These are phyloP conservation scores for Yoshiicerus persimilis DNA, from an alignment of 1,140 invertebrate genomes.

Conservation along the genomic window DNA sequence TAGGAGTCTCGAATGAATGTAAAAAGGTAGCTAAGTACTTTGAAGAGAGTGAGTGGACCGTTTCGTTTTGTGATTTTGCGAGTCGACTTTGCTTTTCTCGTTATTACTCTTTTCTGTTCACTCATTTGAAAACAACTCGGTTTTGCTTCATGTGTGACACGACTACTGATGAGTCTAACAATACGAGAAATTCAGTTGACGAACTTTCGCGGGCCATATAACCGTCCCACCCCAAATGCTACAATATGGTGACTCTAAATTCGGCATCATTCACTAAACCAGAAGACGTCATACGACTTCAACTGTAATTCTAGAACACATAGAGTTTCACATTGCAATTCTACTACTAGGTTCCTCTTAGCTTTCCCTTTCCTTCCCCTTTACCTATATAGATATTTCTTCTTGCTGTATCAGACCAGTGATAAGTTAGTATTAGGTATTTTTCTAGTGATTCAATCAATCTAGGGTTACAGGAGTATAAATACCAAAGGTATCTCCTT, in stretches of 20 bases:
- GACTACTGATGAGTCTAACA: neutral
- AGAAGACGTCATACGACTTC: neutral
- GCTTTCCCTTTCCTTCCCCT: neutral
- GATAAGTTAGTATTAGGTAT: too few relatives aligned
- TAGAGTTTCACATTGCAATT: neutral
- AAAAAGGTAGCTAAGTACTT: neutral
- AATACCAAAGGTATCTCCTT: neutral
- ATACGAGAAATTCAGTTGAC: neutral
- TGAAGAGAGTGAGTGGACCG: neutral
- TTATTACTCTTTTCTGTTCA: neutral
- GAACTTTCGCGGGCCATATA: neutral
- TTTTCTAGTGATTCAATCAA: neutral
- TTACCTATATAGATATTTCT: too few relatives aligned
- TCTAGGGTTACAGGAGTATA: neutral
- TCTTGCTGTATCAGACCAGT: neutral
- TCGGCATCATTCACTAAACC: too few relatives aligned
- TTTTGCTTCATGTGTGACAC: neutral
- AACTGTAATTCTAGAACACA: neutral
- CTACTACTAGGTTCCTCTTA: neutral
- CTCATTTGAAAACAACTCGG: neutral
- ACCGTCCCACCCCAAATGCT: neutral
- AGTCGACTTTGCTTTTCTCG: neutral
- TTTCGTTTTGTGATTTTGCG: neutral
- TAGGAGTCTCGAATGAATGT: neutral
- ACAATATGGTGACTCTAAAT: neutral